Percentiles rank a stretch among this genome's conserved stretches.
Conservation (phyloP, 1,140 invertebrate species). For the Diabrotica undecimpunctata region DNA sequence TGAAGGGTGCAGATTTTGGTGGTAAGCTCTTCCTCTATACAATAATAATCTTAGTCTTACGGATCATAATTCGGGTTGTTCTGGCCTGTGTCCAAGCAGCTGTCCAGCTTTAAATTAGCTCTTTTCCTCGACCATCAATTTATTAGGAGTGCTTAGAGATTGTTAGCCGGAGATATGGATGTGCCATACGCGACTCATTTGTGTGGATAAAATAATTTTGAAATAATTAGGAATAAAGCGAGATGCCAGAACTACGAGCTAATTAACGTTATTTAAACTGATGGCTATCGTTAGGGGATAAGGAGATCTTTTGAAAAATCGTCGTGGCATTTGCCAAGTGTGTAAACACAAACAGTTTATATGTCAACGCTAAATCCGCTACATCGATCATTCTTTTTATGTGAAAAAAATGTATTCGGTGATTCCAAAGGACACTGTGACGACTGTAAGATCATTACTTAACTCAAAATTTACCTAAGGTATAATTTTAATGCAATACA, state of each 20-base stretch:
- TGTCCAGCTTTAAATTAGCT: conserved; percentile 29
- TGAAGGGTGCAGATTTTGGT: no score
- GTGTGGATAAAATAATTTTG: conserved; percentile 5
- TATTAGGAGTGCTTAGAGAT: conserved; percentile 22
- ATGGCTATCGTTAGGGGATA: neutral
- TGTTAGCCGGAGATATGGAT: conserved; percentile 14
- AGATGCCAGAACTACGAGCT: neutral
- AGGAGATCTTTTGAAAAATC: neutral
- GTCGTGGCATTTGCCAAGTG: neutral
- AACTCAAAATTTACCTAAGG: no score
- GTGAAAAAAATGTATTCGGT: no score
- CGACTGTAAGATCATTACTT: no score
- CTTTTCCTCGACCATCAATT: conserved; percentile 20
- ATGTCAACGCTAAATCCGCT: neutral
- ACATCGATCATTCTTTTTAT: neutral
- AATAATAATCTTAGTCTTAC: no score
- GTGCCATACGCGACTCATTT: conserved; percentile 9
- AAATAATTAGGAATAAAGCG: neutral
- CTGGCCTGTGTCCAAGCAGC: conserved; percentile 24
- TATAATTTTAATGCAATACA: no score
- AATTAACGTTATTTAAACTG: neutral
- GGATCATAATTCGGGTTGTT: conserved; percentile 9
- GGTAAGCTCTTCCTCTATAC: no score
- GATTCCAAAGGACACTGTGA: no score
- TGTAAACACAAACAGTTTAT: conserved; percentile 1